phyloP scores from a whole-genome alignment of 2,113 vertebrate species.

The Camelus bactrianus region DNA sequence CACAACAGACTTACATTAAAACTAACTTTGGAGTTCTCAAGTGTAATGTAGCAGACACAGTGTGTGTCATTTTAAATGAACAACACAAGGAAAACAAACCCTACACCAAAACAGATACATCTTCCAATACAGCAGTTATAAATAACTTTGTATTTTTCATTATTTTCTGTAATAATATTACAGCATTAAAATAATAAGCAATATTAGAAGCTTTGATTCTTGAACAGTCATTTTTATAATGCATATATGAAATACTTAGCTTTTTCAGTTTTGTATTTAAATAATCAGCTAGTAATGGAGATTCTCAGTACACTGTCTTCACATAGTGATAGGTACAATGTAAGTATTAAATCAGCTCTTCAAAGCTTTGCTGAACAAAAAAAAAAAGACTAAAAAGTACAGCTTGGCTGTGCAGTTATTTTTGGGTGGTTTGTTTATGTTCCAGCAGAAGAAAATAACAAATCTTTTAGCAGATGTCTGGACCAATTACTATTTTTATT shows the following conservation, averaged over 20 bases:
- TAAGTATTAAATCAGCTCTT: constrained; percentile 31
- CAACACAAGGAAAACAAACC: no score
- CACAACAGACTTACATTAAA: no score
- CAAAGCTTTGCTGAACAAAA: background rate
- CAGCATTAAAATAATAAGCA: background rate
- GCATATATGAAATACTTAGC: background rate
- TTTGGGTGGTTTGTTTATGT: constrained; percentile 48
- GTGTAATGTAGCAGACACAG: no score
- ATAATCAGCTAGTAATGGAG: background rate
- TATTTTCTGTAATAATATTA: constrained; percentile 22
- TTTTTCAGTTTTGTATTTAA: constrained; percentile 47
- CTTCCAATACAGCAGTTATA: background rate
- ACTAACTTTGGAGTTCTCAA: no score
- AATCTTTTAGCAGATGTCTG: constrained; percentile 10
- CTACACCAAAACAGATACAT: no score
- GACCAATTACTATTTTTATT: constrained; percentile 48
- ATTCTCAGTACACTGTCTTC: background rate
- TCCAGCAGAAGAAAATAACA: constrained; percentile 7
- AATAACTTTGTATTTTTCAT: background rate
- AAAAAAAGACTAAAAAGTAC: background rate
- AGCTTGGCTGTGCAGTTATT: background rate
- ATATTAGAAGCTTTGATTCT: background rate
- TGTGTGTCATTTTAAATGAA: no score
- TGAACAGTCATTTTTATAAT: background rate
- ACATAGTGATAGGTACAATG: background rate